Evolutionary conservation across 1,140 invertebrate genomes (phyloP), one percentile per base, ranked within the genome.

Genomic region (Globodera rostochiensis): DNA sequence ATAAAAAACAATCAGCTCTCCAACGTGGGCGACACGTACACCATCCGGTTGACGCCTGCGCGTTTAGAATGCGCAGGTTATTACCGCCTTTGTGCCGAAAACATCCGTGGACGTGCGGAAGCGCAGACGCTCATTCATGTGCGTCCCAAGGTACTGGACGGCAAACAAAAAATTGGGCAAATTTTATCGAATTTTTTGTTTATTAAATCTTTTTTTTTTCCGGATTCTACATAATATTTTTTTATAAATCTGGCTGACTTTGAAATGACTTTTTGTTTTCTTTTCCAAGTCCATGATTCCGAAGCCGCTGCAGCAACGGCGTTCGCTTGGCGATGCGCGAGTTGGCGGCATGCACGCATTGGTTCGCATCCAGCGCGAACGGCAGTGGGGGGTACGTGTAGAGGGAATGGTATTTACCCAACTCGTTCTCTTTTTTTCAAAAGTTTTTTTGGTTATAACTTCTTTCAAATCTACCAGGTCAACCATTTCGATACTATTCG

Each of bases 91-190:
- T 77, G 67, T 19, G 91, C 91, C 36, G 91, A 92, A 82, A 92
- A 92, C 82, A 89, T 88, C 19, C 88, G 87, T 74, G 91, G 91
- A 49, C 89, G 89, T 76, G 90, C 91, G 36, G 91, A 91, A 49
- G 91, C 91, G 69, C 49, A 80, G 9, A 86, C 85, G 3, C 79
- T 89, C 11, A 81, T 89, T 47, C 88, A 89, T 76, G 79, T 89
- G 47, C 86, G 88, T 4, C 88, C 88, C 4, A 74, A 53, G 50
- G 50, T 13, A 53, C 11, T 9, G 36, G 36, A 36, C 36, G 36
- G 3, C 36, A 36, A 36, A 2, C 1, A 36, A 36, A 36, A 36
- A 36, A 36, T 36, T 36, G 1, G 36, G 36, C 36, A 36, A 36
- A 1, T 36, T 36, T 36, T 36, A 36, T 36, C 36, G 36, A 36